phyloP scores from a whole-genome alignment of 2,113 vertebrate genomes.

The Vicugna pacos region DNA sequence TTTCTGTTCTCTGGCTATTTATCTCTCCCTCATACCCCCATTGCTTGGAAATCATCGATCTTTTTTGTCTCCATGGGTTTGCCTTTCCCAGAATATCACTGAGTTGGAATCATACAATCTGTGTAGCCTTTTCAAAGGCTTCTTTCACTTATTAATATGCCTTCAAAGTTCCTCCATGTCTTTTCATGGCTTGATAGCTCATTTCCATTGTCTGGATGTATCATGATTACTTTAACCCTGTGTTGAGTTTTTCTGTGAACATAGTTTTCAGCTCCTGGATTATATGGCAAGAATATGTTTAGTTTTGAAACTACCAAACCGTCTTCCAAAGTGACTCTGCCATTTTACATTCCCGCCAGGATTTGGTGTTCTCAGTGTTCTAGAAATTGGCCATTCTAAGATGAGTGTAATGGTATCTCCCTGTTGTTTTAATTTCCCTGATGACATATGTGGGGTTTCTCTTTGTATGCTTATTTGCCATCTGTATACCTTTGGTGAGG shows the following conservation, averaged over 20 bases:
- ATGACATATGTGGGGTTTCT: background rate
- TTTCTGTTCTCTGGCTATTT: background rate
- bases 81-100: background rate
- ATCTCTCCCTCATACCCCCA: background rate
- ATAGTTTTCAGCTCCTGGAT: background rate
- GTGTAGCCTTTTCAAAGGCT: background rate
- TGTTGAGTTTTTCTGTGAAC: background rate
- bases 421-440: background rate
- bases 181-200: background rate
- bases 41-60: background rate
- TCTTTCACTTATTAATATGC: background rate
- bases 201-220: background rate
- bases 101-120: background rate
- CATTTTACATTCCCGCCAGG: background rate
- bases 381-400: background rate
- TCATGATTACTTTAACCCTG: background rate
- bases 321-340: background rate
- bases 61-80: background rate
- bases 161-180: background rate
- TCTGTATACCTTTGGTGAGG: background rate
- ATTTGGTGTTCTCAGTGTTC: background rate
- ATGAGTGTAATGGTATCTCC: background rate
- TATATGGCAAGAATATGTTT: background rate
- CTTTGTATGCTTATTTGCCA: background rate
- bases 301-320: background rate